These are phyloP conservation scores for Clitarchus hookeri DNA, from an alignment of 2,888 invertebrate genomes.

Conservation along the genomic window DNA sequence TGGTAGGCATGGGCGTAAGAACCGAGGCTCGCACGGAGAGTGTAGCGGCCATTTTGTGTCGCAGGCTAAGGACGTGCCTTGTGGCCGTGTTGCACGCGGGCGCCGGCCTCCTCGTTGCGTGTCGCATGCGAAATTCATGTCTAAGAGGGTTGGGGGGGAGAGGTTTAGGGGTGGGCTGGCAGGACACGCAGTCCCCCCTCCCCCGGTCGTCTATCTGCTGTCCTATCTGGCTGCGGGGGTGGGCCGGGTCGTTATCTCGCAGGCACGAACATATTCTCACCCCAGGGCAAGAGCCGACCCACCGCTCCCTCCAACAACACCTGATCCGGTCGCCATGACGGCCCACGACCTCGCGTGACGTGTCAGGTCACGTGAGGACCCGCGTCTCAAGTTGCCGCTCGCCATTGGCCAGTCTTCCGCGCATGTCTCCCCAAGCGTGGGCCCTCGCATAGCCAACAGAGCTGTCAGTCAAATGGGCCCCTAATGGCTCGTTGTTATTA, in stretches of 20 bases:
- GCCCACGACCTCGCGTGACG: not conserved
- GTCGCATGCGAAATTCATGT: not conserved
- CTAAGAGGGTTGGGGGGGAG: not conserved
- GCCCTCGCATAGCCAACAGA: too few species aligned
- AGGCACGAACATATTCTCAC: not conserved
- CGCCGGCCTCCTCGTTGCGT: not conserved
- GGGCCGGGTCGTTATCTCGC: not conserved
- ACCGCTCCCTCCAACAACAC: not conserved
- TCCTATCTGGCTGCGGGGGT: not conserved
- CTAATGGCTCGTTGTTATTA: too few species aligned
- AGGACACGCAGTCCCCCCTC: not conserved
- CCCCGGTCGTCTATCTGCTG: not conserved
- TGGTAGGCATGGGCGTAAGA: too few species aligned
- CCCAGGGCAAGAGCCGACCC: not conserved
- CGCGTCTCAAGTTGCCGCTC: too few species aligned
- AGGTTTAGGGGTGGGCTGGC: not conserved
- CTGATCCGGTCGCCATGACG: not conserved
- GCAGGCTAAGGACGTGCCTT: not conserved
- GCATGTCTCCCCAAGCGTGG: too few species aligned
- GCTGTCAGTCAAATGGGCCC: too few species aligned
- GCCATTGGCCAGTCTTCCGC: too few species aligned
- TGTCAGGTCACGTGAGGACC: not conserved
- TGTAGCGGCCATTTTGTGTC: not conserved
- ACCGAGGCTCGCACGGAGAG: too few species aligned
- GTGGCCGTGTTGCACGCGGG: not conserved